Conservation (phyloP, 2,797 vertebrate species). For the Urosaurus nigricauda region DNA sequence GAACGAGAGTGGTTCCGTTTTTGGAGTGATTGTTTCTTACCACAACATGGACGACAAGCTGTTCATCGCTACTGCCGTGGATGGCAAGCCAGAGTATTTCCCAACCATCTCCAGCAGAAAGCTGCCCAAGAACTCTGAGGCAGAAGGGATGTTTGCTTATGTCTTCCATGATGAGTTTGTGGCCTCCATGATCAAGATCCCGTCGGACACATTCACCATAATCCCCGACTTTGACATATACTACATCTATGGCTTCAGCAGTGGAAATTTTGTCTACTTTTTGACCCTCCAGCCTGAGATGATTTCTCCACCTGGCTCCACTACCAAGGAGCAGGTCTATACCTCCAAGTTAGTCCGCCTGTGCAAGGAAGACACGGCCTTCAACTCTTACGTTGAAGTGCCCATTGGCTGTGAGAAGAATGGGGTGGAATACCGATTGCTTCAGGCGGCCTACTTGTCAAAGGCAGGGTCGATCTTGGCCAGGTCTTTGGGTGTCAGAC, state of each 20-base stretch:
- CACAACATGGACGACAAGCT: conserved; percentile 93
- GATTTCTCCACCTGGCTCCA: conserved; percentile 90
- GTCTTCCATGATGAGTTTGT: conserved; percentile 99
- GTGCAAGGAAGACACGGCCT: conserved; percentile 96
- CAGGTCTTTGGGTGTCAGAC: conserved; percentile 86
- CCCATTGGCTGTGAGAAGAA: conserved; percentile 94
- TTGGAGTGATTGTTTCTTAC: conserved; percentile 97
- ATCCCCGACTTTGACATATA: conserved; percentile 99
- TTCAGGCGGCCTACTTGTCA: conserved; percentile 95
- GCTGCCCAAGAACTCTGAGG: conserved; percentile 95
- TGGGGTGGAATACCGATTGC: conserved; percentile 94
- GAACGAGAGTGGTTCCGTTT: conserved; percentile 96
- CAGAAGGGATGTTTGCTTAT: conserved; percentile 97
- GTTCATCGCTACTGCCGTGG: conserved; percentile 96
- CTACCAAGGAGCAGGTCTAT: conserved; percentile 95
- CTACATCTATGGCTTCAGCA: conserved; percentile 97
- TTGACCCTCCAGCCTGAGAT: conserved; percentile 97
- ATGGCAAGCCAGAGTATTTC: conserved; percentile 97
- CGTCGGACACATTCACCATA: conserved; percentile 96
- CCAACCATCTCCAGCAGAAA: conserved; percentile 98
- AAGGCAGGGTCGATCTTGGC: conserved; percentile 93
- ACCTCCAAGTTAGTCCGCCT: conserved; percentile 97
- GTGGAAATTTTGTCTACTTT: conserved; percentile 97
- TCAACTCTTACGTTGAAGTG: conserved; percentile 98
- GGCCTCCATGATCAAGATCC: conserved; percentile 99